Percentiles rank a stretch among this genome's conserved stretches.
Conservation (phyloP, 2,113 vertebrate species). For the Pontoporia blainvillei region DNA sequence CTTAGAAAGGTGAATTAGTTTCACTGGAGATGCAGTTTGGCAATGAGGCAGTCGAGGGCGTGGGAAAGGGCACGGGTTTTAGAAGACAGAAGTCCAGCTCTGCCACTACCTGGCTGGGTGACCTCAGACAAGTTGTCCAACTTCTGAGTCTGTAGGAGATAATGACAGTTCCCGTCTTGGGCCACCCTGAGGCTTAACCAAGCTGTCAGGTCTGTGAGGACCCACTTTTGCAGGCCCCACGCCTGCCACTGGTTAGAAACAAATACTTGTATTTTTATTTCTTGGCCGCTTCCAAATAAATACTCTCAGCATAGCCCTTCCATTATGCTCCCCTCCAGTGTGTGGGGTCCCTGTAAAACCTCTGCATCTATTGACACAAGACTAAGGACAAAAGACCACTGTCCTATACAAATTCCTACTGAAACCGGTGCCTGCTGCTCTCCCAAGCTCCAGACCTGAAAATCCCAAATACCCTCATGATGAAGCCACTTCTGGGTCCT, state of each 20-base stretch:
- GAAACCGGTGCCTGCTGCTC: neutral
- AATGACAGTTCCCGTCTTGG: neutral
- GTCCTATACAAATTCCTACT: neutral
- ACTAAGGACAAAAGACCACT: neutral
- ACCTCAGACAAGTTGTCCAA: neutral
- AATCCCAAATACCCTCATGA: neutral
- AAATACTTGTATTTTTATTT: neutral
- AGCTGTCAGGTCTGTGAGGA: neutral
- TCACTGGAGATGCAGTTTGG: neutral
- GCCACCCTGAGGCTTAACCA: neutral
- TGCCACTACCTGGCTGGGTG: neutral
- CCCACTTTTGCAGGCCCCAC: neutral
- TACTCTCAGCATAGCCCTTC: neutral
- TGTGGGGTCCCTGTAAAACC: neutral
- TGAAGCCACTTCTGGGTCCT: neutral
- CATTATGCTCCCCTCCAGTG: neutral
- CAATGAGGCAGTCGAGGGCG: neutral
- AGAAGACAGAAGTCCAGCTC: neutral
- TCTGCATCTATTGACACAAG: neutral
- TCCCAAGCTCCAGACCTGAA: neutral
- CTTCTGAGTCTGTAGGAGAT: neutral
- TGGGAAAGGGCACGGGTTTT: neutral
- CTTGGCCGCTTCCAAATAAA: neutral
- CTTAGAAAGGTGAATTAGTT: neutral
- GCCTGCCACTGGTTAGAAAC: neutral